These are phyloP conservation scores for Phoeniculus purpureus DNA, from an alignment of 2,797 vertebrate genomes.

Conservation along the genomic window DNA sequence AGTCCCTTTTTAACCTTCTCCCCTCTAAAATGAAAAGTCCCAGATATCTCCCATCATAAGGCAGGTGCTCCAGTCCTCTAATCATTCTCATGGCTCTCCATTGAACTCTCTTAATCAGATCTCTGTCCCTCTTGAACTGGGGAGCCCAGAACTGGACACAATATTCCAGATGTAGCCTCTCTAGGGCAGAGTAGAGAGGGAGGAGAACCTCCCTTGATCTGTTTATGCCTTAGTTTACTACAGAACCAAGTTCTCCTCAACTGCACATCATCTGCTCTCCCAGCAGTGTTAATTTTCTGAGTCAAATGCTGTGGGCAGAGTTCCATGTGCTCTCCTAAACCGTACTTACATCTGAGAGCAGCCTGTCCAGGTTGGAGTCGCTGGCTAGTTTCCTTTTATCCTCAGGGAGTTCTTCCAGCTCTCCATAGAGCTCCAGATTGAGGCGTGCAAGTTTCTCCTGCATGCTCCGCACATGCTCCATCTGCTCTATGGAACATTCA, in stretches of 20 bases:
- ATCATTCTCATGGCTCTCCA: too few species aligned
- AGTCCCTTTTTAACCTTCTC: too few species aligned
- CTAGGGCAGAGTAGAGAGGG: too few species aligned
- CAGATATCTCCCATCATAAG: too few species aligned
- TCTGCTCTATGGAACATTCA: conserved; percentile 97
- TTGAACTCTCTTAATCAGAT: too few species aligned
- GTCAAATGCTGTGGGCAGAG: background rate
- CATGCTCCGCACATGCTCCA: conserved; percentile 97
- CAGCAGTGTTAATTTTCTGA: background rate
- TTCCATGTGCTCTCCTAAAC: background rate
- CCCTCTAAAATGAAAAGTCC: too few species aligned
- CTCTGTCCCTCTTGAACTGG: too few species aligned
- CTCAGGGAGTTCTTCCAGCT: conserved; percentile 93
- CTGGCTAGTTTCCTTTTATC: conserved; percentile 89
- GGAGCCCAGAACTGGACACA: too few species aligned
- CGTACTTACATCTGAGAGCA: conserved; percentile 90
- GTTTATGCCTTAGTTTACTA: background rate
- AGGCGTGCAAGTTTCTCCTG: conserved; percentile 96
- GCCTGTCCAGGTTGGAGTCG: conserved; percentile 93
- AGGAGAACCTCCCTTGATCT: too few species aligned
- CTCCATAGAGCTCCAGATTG: conserved; percentile 94
- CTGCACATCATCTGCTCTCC: background rate
- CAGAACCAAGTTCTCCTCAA: background rate
- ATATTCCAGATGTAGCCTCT: too few species aligned
- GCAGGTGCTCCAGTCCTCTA: too few species aligned